phyloP scores from a whole-genome alignment of 2,113 vertebrate genomes.

The Nesoenas mayeri region DNA sequence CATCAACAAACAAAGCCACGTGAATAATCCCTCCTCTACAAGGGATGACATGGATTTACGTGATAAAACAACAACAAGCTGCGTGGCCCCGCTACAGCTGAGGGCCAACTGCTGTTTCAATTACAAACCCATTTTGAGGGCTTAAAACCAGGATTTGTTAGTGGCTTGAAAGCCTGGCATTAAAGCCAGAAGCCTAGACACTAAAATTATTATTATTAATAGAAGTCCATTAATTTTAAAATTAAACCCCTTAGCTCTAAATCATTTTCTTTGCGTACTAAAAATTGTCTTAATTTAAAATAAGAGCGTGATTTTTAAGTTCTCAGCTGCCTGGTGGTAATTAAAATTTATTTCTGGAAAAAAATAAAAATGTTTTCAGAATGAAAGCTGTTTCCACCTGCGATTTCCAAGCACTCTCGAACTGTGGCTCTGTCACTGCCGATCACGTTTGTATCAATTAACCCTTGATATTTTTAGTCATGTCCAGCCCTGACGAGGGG shows the following conservation, averaged over 20 bases:
- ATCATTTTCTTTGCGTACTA: background rate
- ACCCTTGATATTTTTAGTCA: background rate
- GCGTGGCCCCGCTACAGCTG: background rate
- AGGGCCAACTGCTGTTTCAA: background rate
- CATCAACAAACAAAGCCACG: background rate
- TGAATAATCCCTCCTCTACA: slow-evolving; percentile 3
- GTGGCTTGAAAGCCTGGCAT: slow-evolving; percentile 18
- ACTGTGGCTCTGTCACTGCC: accelerated
- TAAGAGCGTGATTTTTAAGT: background rate
- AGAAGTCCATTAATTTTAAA: background rate
- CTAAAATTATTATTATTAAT: background rate
- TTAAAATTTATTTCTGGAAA: background rate
- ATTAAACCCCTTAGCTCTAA: background rate
- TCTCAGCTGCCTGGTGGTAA: background rate
- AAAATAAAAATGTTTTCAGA: background rate
- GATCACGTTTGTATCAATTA: background rate
- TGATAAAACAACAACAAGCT: background rate
- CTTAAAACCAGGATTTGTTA: slow-evolving; percentile 3
- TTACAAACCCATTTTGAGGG: slow-evolving; percentile 6
- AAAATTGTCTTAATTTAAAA: background rate
- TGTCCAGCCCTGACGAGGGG: background rate
- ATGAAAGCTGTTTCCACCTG: background rate
- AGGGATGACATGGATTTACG: slow-evolving; percentile 17
- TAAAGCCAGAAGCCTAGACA: background rate
- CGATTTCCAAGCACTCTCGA: background rate